A percentile compares a stretch with the other conserved stretches of the same genome.
Conservation (phyloP, 2,797 vertebrate species). For the Tokudaia tokunoshimensis region DNA sequence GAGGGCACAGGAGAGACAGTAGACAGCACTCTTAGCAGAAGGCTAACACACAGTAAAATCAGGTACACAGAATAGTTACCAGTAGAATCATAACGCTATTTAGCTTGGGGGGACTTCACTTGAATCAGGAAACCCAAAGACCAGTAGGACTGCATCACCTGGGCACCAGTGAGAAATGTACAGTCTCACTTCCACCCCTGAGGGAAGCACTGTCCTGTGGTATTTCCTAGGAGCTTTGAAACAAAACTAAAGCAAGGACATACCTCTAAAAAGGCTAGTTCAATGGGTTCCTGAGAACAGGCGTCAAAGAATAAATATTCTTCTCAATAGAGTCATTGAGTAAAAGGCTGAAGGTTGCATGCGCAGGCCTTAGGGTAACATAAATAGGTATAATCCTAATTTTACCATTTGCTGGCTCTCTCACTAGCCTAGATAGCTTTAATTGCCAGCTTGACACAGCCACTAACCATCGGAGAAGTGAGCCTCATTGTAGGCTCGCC, state of each 20-base stretch:
- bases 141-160: background rate
- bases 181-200: background rate
- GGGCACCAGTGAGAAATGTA: background rate
- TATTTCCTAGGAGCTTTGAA: background rate
- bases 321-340: constrained; percentile 7
- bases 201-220: background rate
- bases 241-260: background rate
- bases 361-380: background rate
- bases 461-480: background rate
- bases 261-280: background rate
- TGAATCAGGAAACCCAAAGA: background rate
- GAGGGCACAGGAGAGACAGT: background rate
- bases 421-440: background rate
- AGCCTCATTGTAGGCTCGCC: too few relatives aligned
- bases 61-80: background rate
- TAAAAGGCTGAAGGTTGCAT: background rate
- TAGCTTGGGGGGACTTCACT: background rate
- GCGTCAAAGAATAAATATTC: background rate
- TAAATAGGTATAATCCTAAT: background rate
- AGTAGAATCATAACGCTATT: background rate
- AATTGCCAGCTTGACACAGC: background rate
- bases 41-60: background rate
- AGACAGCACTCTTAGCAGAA: background rate
- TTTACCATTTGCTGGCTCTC: too few relatives aligned
- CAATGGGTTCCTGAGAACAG: background rate